Conservation (phyloP, 2,113 vertebrate genomes). For the Oceanites oceanicus region DNA sequence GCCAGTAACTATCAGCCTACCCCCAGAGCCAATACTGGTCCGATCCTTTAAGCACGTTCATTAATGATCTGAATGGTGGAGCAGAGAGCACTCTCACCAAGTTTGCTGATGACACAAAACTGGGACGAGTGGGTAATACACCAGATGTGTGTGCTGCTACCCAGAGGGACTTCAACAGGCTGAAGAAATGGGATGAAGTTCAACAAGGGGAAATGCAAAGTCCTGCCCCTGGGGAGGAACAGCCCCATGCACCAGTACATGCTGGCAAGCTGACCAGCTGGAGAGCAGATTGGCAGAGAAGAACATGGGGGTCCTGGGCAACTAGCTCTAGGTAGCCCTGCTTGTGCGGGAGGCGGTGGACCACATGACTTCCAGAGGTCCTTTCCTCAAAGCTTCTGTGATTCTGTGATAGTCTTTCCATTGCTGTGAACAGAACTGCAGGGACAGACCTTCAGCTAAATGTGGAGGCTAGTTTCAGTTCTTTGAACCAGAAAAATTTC, state of each 20-base stretch:
- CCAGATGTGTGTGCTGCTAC: accelerated
- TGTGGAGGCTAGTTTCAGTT: neutral
- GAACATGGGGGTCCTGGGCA: neutral
- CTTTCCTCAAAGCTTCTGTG: neutral
- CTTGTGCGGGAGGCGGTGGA: neutral
- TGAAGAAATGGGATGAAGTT: neutral
- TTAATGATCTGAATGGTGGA: neutral
- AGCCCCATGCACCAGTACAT: neutral
- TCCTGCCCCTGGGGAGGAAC: neutral
- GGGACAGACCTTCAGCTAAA: neutral
- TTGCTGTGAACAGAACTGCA: neutral
- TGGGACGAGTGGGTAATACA: neutral
- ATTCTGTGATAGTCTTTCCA: neutral
- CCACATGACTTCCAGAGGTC: neutral
- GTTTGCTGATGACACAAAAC: neutral
- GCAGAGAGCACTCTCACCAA: neutral
- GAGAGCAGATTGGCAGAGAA: neutral
- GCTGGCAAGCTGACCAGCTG: accelerated
- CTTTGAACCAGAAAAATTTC: neutral
- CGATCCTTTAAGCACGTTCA: neutral
- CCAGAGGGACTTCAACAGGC: neutral
- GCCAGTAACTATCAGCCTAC: neutral
- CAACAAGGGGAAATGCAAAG: neutral
- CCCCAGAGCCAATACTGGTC: neutral
- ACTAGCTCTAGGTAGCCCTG: neutral